A percentile compares a stretch with the other conserved stretches of the same genome.
These are phyloP conservation scores for western clawed frog (Xenopus tropicalis) DNA, from an alignment of 2,113 vertebrate genomes.

Conservation along the genomic window DNA sequence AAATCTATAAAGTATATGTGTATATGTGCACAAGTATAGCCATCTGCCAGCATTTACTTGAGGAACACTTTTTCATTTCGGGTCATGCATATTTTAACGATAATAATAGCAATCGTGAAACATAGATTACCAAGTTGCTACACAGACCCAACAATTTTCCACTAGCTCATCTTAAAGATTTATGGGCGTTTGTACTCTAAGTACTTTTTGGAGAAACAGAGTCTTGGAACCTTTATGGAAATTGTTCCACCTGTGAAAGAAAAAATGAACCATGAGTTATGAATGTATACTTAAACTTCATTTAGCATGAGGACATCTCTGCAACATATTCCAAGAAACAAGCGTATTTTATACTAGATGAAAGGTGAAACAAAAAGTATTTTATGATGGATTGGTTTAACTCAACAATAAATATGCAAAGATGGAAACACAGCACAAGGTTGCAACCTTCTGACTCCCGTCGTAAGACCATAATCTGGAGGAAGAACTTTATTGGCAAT, in stretches of 20 bases:
- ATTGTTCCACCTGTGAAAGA: conserved; percentile 55
- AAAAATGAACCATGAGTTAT: conserved; percentile 52
- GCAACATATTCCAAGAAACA: conserved; percentile 47
- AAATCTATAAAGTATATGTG: conserved; percentile 30
- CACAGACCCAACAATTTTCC: conserved; percentile 36
- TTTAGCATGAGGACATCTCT: conserved; percentile 56
- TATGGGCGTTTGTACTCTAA: conserved; percentile 27
- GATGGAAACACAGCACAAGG: conserved; percentile 50
- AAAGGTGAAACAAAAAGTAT: conserved; percentile 53
- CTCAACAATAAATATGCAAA: conserved; percentile 48
- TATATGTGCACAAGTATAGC: conserved; percentile 36
- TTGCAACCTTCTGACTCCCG: conserved; percentile 5
- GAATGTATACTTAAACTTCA: conserved; percentile 52
- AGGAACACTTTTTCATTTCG: conserved; percentile 39
- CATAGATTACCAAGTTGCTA: conserved; percentile 38
- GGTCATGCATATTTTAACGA: conserved; percentile 40
- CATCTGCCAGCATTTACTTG: conserved; percentile 47
- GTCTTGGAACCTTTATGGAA: conserved; percentile 52
- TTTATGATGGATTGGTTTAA: conserved; percentile 44
- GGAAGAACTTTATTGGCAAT: background rate
- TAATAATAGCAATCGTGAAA: conserved; percentile 31
- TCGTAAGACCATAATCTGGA: background rate
- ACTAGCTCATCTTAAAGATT: conserved; percentile 29
- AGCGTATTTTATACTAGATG: conserved; percentile 56
- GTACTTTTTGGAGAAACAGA: conserved; percentile 52